Conservation (phyloP, 2,113 vertebrate genomes). For the Euleptes europaea region DNA sequence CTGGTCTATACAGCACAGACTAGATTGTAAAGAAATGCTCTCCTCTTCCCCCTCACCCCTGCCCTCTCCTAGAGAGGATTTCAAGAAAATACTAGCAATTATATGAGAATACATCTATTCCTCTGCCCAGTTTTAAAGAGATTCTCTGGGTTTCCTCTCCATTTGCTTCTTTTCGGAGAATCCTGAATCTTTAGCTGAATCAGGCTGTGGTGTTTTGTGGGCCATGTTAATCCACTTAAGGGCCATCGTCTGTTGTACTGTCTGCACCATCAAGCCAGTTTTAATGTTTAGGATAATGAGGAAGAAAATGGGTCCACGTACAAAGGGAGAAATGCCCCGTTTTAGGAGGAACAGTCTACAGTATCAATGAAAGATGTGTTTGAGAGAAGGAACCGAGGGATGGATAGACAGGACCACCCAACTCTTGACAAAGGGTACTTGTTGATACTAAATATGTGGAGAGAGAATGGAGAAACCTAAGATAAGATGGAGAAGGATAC, state of each 20-base stretch:
- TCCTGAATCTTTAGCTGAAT: conserved; percentile 43
- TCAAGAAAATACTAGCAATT: conserved; percentile 71
- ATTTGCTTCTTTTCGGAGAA: conserved; percentile 44
- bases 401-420: background rate
- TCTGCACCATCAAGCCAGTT: conserved; percentile 42
- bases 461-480: background rate
- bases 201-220: conserved; percentile 40
- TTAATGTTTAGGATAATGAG: conserved; percentile 35
- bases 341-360: conserved; percentile 23
- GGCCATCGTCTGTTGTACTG: background rate
- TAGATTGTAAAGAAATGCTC: conserved; percentile 41
- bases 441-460: background rate
- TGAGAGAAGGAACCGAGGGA: background rate
- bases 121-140: background rate
- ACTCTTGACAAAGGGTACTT: fast-evolving
- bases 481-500: background rate
- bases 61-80: conserved; percentile 68
- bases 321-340: conserved; percentile 36
- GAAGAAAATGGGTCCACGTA: conserved; percentile 30
- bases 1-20: conserved; percentile 72
- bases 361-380: conserved; percentile 8
- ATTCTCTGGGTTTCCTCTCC: background rate
- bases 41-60: conserved; percentile 63
- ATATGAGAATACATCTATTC: conserved; percentile 42
- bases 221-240: background rate